Evolutionary conservation across 2,888 invertebrate species (phyloP), one percentile per base, ranked within the genome.

Genomic region (Erebia palarica): DNA sequence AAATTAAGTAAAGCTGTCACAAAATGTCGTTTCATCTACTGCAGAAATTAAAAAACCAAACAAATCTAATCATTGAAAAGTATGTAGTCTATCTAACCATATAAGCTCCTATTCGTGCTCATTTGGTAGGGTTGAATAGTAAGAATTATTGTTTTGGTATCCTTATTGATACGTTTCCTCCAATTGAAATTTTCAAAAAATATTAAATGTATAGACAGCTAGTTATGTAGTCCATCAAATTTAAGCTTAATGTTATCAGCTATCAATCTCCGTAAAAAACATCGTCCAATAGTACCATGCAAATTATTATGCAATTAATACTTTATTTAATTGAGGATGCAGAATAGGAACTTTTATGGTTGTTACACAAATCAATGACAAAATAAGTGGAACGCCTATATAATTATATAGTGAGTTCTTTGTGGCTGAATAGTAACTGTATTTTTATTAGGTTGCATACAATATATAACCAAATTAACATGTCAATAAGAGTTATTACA

Each of bases 1-100:
- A 85, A 86, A 86, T 83, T 86, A 88, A 88, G 84, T 91, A 91
- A 91, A 92, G 90, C 91, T 91, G 88, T 91, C 86, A 81, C 71
- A 76, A 75, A 74, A 74, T 70, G 68, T 72, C 69, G 59, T 75
- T 72, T 68, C 18, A 71, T 64, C 70, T 72, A 72, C 65, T 70
- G 61, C 66, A 64, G 71, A 66, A 70, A 75, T 68, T 57, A 51
- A 63, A 53, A 68, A 59, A 51, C 58, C 49, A 51, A 18, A 61
- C 47, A 60, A 55, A 14, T 58, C 47, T 36, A 49, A 11, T 8
- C 11, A 65, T 11, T 27, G 13, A 65, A 58, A 58, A 60, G 16
- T 21, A 18, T 49, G 5, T 21, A 49, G 42, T 3, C 2, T 27
- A 60, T 3, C 2, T 27, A 60, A 51, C 60, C 68, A 53, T 51